Evolutionary conservation across 2,113 vertebrate species (phyloP).

Genomic region (Panthera tigris): DNA sequence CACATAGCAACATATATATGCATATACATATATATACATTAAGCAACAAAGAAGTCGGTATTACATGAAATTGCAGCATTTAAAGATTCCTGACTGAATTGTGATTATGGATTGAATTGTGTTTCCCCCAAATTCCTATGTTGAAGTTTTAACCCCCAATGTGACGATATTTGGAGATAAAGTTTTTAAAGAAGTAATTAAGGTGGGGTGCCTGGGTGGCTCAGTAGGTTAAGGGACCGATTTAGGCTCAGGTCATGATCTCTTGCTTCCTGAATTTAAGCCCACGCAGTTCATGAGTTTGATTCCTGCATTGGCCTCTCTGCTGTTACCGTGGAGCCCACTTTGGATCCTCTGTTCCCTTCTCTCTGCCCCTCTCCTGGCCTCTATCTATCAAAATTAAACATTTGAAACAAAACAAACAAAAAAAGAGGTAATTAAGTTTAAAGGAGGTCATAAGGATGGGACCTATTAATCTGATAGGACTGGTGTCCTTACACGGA

Average conservation of each 20-base stretch:
- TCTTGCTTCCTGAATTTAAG: too few relatives aligned
- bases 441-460: neutral
- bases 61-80: neutral
- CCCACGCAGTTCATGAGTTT: too few relatives aligned
- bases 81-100: neutral
- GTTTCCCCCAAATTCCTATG: neutral
- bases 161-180: neutral
- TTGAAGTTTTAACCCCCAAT: neutral
- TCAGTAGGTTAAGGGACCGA: too few relatives aligned
- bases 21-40: neutral
- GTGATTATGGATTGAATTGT: neutral
- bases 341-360: too few relatives aligned
- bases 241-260: too few relatives aligned
- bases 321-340: too few relatives aligned
- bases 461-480: neutral
- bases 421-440: neutral
- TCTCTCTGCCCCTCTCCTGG: too few relatives aligned
- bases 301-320: too few relatives aligned
- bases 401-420: too few relatives aligned
- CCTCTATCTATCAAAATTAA: too few relatives aligned
- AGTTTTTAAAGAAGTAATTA: neutral
- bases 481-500: neutral
- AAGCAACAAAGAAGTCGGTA: neutral
- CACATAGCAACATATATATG: neutral
- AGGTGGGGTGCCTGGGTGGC: too few relatives aligned